These are phyloP conservation scores for Sphyrna mokarran DNA, from an alignment of 2,113 vertebrate species.

Conservation along the genomic window DNA sequence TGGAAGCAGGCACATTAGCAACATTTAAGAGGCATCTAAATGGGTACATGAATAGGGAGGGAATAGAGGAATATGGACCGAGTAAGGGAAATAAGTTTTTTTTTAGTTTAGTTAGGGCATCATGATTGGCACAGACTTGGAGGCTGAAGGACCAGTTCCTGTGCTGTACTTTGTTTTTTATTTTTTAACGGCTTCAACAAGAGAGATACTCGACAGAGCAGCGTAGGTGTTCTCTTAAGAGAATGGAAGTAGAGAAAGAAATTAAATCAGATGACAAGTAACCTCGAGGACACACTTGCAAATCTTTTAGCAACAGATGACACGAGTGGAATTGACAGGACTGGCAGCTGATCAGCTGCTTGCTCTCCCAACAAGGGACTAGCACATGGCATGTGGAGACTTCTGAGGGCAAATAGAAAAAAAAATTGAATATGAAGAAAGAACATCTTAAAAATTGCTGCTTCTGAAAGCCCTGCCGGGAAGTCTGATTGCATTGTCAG, in stretches of 20 bases:
- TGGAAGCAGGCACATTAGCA: no score
- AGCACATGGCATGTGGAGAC: neutral
- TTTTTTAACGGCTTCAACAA: neutral
- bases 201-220: neutral
- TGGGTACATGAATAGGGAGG: no score
- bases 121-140: no score
- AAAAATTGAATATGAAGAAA: neutral
- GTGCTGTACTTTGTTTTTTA: no score
- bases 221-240: neutral
- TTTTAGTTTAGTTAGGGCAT: no score
- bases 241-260: neutral
- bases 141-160: no score
- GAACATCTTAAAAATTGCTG: neutral
- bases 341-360: neutral
- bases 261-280: constrained; percentile 5
- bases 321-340: neutral
- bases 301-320: neutral
- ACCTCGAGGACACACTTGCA: neutral
- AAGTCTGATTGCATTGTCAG: neutral
- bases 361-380: neutral
- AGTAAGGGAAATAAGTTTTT: no score
- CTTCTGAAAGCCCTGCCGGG: neutral
- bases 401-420: neutral
- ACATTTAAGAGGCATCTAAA: no score
- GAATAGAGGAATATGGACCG: no score